phyloP scores from a whole-genome alignment of 2,113 vertebrate species.

The Halcyon senegalensis region DNA sequence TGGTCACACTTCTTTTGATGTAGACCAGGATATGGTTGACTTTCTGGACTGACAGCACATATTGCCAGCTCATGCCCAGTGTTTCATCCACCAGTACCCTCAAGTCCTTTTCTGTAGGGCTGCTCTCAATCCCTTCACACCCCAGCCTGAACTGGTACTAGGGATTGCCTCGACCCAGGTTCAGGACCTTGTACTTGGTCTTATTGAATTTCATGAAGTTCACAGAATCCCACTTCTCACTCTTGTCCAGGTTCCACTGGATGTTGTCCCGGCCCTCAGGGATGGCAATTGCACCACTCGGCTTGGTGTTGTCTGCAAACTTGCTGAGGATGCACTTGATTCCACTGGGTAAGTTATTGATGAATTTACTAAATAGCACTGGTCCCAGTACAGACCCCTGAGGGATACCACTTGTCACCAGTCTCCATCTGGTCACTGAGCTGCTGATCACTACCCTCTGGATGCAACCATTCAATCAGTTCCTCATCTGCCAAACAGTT shows the following conservation, averaged over 20 bases:
- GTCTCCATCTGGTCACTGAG: not conserved
- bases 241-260: not conserved
- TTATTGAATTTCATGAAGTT: not conserved
- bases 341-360: not conserved
- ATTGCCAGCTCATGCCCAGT: too few relatives aligned
- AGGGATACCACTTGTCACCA: not conserved
- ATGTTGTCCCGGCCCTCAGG: not conserved
- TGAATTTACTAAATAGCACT: not conserved
- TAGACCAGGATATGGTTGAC: too few relatives aligned
- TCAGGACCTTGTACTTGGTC: not conserved
- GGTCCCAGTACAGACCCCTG: not conserved
- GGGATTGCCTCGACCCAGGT: too few relatives aligned
- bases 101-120: not conserved
- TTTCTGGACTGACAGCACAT: too few relatives aligned
- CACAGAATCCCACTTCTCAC: not conserved
- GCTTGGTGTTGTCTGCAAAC: not conserved
- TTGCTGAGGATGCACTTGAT: not conserved
- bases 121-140: not conserved
- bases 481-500: too few relatives aligned
- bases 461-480: not conserved
- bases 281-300: accelerated
- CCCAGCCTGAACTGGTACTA: not conserved
- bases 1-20: too few relatives aligned
- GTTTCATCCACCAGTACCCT: not conserved
- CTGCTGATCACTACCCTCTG: not conserved